phyloP scores from a whole-genome alignment of 2,888 invertebrate species.

The Athalia circularis region DNA sequence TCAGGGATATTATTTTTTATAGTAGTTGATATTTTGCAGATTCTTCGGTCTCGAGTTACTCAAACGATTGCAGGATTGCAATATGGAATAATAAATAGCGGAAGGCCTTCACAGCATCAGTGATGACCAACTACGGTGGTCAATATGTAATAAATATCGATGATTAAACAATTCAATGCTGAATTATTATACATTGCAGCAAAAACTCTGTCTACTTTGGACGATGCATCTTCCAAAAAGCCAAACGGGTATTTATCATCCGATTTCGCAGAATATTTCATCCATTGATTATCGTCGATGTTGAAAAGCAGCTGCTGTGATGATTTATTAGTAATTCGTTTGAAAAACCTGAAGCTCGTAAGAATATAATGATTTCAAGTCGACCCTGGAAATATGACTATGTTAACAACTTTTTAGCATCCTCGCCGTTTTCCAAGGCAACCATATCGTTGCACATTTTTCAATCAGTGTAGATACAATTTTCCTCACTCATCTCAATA shows the following conservation, averaged over 20 bases:
- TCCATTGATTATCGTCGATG: background rate
- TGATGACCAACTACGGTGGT: background rate
- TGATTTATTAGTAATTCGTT: no score
- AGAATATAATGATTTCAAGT: background rate
- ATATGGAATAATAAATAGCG: background rate
- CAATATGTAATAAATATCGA: background rate
- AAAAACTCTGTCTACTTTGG: no score
- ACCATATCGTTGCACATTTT: slow-evolving; percentile 17
- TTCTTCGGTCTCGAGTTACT: background rate
- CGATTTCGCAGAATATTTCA: background rate
- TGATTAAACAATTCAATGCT: background rate
- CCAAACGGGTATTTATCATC: background rate
- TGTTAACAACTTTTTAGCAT: background rate
- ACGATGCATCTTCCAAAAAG: no score
- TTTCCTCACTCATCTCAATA: no score
- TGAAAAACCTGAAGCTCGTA: no score
- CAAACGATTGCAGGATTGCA: background rate
- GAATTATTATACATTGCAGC: no score
- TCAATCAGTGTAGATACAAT: background rate
- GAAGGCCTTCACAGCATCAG: background rate
- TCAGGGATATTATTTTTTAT: no score
- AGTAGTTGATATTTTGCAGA: background rate
- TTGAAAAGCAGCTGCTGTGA: background rate
- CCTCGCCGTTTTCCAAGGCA: background rate
- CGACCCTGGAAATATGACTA: background rate